Conservation (phyloP, 2,888 invertebrate genomes). For the Trypoxylon attenuatum region DNA sequence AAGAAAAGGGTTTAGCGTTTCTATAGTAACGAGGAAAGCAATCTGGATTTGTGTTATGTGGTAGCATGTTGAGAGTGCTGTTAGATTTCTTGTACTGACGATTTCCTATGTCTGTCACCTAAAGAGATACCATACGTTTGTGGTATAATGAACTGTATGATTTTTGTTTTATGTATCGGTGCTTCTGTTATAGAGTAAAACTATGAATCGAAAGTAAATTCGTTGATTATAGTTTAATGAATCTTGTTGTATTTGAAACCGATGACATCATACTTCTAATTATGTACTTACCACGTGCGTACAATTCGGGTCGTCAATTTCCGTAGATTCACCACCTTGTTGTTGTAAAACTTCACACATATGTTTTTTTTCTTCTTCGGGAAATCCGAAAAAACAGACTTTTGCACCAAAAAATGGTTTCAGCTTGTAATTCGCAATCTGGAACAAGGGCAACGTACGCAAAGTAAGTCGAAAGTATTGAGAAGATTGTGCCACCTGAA, state of each 20-base stretch:
- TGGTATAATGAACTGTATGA: not conserved
- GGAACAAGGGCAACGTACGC: no score
- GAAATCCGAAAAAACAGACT: constrained; percentile 93
- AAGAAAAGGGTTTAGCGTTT: constrained; percentile 51
- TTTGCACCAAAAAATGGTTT: constrained; percentile 92
- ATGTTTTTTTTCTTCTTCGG: constrained; percentile 91
- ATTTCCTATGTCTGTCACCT: constrained; percentile 66
- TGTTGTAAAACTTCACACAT: constrained; percentile 92
- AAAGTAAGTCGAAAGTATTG: no score
- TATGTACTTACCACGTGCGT: constrained; percentile 90
- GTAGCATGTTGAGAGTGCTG: constrained; percentile 48
- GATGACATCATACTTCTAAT: constrained; percentile 8
- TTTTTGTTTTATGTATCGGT: not conserved
- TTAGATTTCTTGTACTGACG: constrained; percentile 59
- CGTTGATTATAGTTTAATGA: not conserved
- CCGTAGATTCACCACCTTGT: constrained; percentile 85
- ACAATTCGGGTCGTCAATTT: constrained; percentile 87
- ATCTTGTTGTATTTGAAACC: constrained; percentile 1
- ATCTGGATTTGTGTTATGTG: constrained; percentile 48
- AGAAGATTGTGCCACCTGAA: not conserved
- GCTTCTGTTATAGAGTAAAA: no score
- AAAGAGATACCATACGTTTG: constrained; percentile 32
- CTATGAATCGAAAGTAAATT: not conserved
- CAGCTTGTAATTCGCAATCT: constrained; percentile 79
- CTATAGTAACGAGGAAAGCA: constrained; percentile 32